A percentile compares a stretch with the other conserved stretches of the same genome.
Evolutionary conservation across 2,113 vertebrate species (phyloP).

Genomic region (Nycticryphes semicollaris): DNA sequence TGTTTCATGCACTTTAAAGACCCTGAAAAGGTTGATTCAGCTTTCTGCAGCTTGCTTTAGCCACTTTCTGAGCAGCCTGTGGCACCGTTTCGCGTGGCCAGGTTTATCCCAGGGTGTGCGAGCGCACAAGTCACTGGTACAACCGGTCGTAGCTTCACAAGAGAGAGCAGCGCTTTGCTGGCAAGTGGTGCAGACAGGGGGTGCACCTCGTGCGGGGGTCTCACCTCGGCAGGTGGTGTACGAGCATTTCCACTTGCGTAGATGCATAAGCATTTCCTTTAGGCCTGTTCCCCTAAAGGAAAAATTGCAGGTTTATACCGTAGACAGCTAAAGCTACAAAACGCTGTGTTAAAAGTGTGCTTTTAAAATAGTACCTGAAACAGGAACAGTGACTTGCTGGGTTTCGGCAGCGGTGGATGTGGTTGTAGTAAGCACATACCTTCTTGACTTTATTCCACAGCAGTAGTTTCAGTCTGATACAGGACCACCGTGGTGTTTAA

Average conservation of each 20-base stretch:
- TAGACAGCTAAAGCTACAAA: background rate
- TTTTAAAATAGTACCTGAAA: background rate
- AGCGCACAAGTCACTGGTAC: background rate
- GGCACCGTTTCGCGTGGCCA: fast-evolving
- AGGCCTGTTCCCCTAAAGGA: background rate
- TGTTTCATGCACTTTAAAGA: background rate
- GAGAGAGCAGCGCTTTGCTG: background rate
- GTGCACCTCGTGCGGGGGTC: fast-evolving
- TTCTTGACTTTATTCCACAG: background rate
- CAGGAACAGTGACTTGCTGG: background rate
- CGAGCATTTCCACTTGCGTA: background rate
- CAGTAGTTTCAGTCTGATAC: background rate
- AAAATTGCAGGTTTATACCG: background rate
- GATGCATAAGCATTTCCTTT: background rate
- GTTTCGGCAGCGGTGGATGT: background rate
- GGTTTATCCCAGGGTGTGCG: background rate
- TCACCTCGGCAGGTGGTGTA: background rate
- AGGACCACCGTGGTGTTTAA: background rate
- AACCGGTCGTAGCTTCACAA: background rate
- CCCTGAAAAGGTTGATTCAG: background rate
- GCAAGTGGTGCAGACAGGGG: background rate
- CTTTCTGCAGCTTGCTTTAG: background rate
- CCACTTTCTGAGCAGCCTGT: background rate
- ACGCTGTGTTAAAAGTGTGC: background rate
- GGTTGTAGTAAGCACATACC: background rate